Evolutionary conservation across 2,113 vertebrate species (phyloP).

Genomic region (Colinus virginianus): DNA sequence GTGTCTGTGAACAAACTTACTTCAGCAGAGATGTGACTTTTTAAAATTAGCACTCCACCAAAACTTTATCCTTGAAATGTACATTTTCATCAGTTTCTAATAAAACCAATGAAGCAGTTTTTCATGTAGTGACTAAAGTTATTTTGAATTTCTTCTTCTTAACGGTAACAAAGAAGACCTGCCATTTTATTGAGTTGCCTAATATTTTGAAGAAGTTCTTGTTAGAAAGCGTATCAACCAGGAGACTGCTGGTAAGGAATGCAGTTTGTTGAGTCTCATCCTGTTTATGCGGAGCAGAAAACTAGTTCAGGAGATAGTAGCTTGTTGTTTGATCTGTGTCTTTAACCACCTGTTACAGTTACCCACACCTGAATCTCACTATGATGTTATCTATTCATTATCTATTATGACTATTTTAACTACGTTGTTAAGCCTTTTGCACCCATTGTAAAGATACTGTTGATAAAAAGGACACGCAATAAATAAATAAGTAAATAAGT

Average conservation of each 20-base stretch:
- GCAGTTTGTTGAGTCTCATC: neutral
- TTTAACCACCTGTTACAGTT: neutral
- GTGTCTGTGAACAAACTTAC: neutral
- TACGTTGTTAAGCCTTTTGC: neutral
- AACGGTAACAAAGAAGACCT: neutral
- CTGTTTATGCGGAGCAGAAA: neutral
- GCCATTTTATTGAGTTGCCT: neutral
- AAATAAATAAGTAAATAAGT: neutral
- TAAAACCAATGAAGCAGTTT: neutral
- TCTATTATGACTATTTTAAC: neutral
- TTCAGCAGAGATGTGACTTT: neutral
- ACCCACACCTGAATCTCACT: neutral
- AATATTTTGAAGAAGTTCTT: neutral
- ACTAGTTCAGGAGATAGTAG: neutral
- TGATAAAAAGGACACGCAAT: neutral
- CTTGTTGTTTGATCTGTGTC: neutral
- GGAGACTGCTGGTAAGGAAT: neutral
- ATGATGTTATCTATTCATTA: neutral
- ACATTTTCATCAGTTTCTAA: conserved; percentile 5
- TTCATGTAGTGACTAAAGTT: neutral
- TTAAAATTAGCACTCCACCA: neutral
- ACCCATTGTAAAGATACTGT: neutral
- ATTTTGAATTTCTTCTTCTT: conserved; percentile 10
- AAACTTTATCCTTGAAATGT: neutral
- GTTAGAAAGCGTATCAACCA: neutral